A percentile compares a stretch with the other conserved stretches of the same genome.
Evolutionary conservation across 1,140 invertebrate genomes (phyloP).

Genomic region (Orchestia grillus): DNA sequence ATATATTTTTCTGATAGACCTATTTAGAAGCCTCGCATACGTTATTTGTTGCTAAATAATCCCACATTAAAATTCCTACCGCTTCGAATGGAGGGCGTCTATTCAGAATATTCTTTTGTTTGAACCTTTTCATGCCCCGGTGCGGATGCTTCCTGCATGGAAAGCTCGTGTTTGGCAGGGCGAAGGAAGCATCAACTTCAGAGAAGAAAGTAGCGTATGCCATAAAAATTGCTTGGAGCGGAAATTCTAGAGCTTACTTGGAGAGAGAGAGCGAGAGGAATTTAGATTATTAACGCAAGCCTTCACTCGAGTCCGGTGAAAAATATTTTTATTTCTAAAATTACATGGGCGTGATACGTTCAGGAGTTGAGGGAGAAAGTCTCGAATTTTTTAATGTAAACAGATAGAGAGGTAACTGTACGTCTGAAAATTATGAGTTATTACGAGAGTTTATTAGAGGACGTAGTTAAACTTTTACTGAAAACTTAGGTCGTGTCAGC

Average conservation of each 20-base stretch:
- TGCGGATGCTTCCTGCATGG: neutral
- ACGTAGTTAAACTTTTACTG: neutral
- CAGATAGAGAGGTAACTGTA: neutral
- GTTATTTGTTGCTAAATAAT: neutral
- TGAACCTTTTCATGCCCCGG: neutral
- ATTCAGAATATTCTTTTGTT: neutral
- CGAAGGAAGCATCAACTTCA: neutral
- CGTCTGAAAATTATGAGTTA: neutral
- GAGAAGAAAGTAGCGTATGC: neutral
- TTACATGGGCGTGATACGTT: neutral
- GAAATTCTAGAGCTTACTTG: neutral
- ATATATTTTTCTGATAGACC: neutral
- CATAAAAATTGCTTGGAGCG: too few species aligned
- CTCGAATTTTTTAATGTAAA: neutral
- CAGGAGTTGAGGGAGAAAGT: neutral
- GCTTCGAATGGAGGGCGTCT: neutral
- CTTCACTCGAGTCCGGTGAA: neutral
- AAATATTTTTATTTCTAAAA: neutral
- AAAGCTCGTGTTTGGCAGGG: neutral
- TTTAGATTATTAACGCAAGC: neutral
- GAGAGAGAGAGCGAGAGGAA: neutral
- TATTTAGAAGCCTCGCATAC: neutral
- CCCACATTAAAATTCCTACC: neutral
- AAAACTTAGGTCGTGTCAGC: neutral
- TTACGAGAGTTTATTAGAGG: neutral